Conservation (phyloP, 2,888 invertebrate genomes). For the Coleophora flavipennella region DNA sequence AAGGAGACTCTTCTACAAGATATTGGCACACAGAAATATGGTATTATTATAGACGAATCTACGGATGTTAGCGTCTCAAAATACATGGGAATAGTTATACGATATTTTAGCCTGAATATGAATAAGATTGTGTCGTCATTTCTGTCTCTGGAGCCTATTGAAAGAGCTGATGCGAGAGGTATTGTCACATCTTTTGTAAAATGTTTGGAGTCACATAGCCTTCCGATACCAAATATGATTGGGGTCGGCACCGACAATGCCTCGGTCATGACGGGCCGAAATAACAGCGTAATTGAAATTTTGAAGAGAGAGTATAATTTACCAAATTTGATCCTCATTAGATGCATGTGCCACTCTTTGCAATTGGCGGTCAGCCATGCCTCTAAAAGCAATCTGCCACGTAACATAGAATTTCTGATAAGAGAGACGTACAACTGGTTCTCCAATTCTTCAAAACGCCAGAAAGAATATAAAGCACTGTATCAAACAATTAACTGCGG, state of each 20-base stretch:
- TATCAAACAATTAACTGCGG: slow-evolving; percentile 23
- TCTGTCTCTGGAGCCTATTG: slow-evolving; percentile 10
- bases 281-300: slow-evolving; percentile 22
- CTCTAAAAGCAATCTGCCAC: slow-evolving; percentile 21
- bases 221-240: slow-evolving; percentile 17
- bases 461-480: slow-evolving; percentile 18
- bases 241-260: slow-evolving; percentile 32
- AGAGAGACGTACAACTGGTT: slow-evolving; percentile 31
- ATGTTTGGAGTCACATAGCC: slow-evolving; percentile 9
- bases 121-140: slow-evolving; percentile 11
- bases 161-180: slow-evolving; percentile 15
- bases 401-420: slow-evolving; percentile 25
- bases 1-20: slow-evolving; percentile 5
- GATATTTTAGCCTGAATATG: slow-evolving; percentile 11
- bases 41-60: slow-evolving; percentile 15
- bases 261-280: slow-evolving; percentile 26
- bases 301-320: slow-evolving; percentile 18
- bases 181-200: slow-evolving; percentile 13
- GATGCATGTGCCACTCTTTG: slow-evolving; percentile 21
- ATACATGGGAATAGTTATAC: slow-evolving; percentile 9
- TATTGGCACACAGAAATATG: slow-evolving; percentile 11
- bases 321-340: slow-evolving; percentile 19
- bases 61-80: slow-evolving; percentile 10
- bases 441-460: slow-evolving; percentile 18
- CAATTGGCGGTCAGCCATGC: slow-evolving; percentile 27